Conservation (phyloP, 2,797 vertebrate genomes). For the Myripristis jacobus region DNA sequence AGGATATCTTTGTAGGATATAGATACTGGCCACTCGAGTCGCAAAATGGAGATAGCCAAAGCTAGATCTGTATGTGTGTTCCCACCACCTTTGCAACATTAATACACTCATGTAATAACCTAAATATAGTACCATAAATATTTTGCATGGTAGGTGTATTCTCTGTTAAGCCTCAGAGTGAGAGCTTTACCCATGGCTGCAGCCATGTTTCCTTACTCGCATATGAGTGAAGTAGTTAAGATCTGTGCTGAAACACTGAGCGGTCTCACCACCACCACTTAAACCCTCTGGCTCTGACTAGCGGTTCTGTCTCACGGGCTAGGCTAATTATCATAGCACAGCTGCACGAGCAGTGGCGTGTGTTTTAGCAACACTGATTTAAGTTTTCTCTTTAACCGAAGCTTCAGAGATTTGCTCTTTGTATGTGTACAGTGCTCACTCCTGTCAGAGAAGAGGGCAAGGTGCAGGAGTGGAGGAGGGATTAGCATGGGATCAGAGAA, state of each 20-base stretch:
- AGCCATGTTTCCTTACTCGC: background rate
- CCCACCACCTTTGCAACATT: background rate
- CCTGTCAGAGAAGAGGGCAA: slow-evolving; percentile 27
- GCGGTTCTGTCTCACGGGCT: slow-evolving; percentile 1
- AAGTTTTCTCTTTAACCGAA: slow-evolving; percentile 13
- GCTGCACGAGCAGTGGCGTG: slow-evolving; percentile 11
- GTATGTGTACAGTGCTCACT: slow-evolving; percentile 7
- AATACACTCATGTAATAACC: background rate
- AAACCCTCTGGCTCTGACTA: background rate
- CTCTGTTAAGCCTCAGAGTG: too few relatives aligned
- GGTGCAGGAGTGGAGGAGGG: slow-evolving; percentile 5
- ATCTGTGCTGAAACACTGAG: background rate
- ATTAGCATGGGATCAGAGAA: slow-evolving; percentile 60
- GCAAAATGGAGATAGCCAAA: background rate
- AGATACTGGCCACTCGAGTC: background rate
- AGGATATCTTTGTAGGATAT: too few relatives aligned
- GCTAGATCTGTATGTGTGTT: background rate
- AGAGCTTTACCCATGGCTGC: background rate
- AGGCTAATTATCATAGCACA: slow-evolving; percentile 7
- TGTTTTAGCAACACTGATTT: background rate
- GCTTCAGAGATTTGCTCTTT: slow-evolving; percentile 10
- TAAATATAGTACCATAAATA: background rate
- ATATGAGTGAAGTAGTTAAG: background rate
- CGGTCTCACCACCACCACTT: background rate
- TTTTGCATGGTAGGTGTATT: too few relatives aligned